Evolutionary conservation across 2,797 vertebrate genomes (phyloP).

Genomic region (Pagetopsis macropterus): DNA sequence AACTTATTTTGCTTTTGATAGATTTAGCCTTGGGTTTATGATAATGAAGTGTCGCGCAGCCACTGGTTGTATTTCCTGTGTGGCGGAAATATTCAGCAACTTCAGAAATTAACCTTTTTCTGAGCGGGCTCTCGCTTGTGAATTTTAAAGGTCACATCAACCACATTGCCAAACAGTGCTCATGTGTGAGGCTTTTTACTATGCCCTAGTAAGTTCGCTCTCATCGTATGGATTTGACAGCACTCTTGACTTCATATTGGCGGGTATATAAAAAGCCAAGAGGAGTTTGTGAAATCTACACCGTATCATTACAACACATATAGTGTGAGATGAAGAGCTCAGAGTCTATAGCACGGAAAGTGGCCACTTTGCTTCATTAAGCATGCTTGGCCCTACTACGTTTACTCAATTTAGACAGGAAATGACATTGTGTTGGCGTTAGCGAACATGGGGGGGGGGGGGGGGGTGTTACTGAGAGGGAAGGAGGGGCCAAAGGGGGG

Average conservation of each 20-base stretch:
- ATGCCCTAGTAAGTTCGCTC: not conserved
- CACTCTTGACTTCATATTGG: slow-evolving; percentile 5
- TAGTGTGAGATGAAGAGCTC: slow-evolving; percentile 44
- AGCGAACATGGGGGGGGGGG: slow-evolving; percentile 14
- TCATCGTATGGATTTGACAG: not conserved
- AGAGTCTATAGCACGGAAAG: slow-evolving; percentile 59
- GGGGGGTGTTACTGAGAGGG: slow-evolving; percentile 19
- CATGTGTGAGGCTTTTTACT: not conserved
- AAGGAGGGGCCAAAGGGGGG: slow-evolving; percentile 29
- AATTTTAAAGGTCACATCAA: slow-evolving; percentile 61
- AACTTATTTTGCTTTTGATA: slow-evolving; percentile 50
- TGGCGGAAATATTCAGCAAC: slow-evolving; percentile 53
- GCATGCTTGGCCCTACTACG: slow-evolving; percentile 44
- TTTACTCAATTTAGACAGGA: slow-evolving; percentile 73
- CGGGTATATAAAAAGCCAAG: slow-evolving; percentile 6
- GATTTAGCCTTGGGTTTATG: slow-evolving; percentile 59
- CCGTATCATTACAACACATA: not conserved
- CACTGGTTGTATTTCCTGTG: slow-evolving; percentile 55
- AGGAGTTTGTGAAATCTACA: not conserved
- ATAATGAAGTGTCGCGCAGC: slow-evolving; percentile 61
- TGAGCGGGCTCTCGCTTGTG: not conserved
- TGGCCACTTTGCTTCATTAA: slow-evolving; percentile 69
- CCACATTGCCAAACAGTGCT: not conserved
- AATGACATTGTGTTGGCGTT: slow-evolving; percentile 65
- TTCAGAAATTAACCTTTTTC: slow-evolving; percentile 50